Percentiles rank a stretch among this genome's conserved stretches.
Evolutionary conservation across 2,888 invertebrate species (phyloP).

Genomic region (Neuroscelio doddi): DNA sequence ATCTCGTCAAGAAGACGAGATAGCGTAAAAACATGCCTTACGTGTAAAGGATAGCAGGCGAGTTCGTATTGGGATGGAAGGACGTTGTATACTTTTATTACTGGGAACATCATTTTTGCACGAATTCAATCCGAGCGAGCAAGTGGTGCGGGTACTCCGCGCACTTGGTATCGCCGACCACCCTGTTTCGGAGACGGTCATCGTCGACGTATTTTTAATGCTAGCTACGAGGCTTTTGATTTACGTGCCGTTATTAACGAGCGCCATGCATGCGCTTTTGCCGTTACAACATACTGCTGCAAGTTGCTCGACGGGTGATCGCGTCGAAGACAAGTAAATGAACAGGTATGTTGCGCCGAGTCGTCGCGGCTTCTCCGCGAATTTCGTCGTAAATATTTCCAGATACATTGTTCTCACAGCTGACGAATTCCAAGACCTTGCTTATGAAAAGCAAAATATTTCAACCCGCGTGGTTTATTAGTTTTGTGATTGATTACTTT

Average conservation of each 20-base stretch:
- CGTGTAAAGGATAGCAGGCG: too few relatives aligned
- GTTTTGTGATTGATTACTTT: too few relatives aligned
- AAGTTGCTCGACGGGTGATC: slow-evolving; percentile 35
- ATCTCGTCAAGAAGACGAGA: background rate
- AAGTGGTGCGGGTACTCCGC: slow-evolving; percentile 18
- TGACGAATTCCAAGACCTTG: slow-evolving; percentile 27
- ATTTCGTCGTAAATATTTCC: slow-evolving; percentile 43
- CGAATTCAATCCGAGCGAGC: slow-evolving; percentile 3
- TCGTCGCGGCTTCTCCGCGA: slow-evolving; percentile 24
- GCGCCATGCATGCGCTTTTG: slow-evolving; percentile 22
- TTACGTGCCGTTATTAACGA: slow-evolving; percentile 48
- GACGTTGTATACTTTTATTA: slow-evolving; percentile 12
- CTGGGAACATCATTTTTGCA: slow-evolving; percentile 14
- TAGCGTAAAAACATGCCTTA: too few relatives aligned
- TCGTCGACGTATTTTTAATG: slow-evolving; percentile 35
- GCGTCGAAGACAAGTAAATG: slow-evolving; percentile 42
- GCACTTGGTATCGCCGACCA: slow-evolving; percentile 35
- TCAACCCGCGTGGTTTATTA: too few relatives aligned
- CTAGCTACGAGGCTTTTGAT: slow-evolving; percentile 34
- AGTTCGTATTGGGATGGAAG: too few relatives aligned
- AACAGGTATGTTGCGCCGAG: slow-evolving; percentile 19
- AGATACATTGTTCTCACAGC: slow-evolving; percentile 8
- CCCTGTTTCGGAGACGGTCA: slow-evolving; percentile 24
- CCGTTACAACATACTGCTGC: slow-evolving; percentile 15
- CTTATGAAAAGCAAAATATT: background rate